phyloP scores from a whole-genome alignment of 2,888 invertebrate genomes.

The Temnothorax rugatulus region DNA sequence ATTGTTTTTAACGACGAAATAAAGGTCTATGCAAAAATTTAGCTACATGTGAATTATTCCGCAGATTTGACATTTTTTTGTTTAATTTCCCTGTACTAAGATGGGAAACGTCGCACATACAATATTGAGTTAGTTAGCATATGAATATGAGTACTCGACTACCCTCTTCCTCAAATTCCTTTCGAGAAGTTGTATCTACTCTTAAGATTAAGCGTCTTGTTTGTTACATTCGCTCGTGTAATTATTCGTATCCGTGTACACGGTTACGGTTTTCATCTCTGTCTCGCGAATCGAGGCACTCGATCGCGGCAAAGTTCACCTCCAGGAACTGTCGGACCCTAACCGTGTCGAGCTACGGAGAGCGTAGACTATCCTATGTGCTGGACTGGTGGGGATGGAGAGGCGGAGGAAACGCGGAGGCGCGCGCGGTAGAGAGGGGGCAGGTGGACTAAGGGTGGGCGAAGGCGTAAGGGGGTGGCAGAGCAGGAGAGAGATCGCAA shows the following conservation, averaged over 20 bases:
- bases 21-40: too few relatives aligned
- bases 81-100: too few relatives aligned
- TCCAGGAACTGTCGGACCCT: slow-evolving; percentile 67
- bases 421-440: slow-evolving; percentile 52
- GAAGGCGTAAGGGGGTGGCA: slow-evolving; percentile 66
- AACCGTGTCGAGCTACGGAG: slow-evolving; percentile 63
- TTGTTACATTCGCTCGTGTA: slow-evolving; percentile 26
- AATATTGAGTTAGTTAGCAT: not conserved
- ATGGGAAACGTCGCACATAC: not conserved
- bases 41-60: too few relatives aligned
- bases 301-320: slow-evolving; percentile 63
- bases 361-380: slow-evolving; percentile 62
- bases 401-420: slow-evolving; percentile 69
- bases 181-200: not conserved
- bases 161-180: not conserved
- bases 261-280: slow-evolving; percentile 20
- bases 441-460: slow-evolving; percentile 61
- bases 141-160: not conserved
- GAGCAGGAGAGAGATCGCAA: slow-evolving; percentile 72
- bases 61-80: too few relatives aligned
- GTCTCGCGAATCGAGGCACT: slow-evolving; percentile 26
- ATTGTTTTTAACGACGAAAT: too few relatives aligned
- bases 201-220: slow-evolving; percentile 12
- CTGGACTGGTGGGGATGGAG: slow-evolving; percentile 62
- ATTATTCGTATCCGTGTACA: slow-evolving; percentile 28